Base-by-base conservation (phyloP, 2,113 vertebrate species). In the Calypte anna region DNA sequence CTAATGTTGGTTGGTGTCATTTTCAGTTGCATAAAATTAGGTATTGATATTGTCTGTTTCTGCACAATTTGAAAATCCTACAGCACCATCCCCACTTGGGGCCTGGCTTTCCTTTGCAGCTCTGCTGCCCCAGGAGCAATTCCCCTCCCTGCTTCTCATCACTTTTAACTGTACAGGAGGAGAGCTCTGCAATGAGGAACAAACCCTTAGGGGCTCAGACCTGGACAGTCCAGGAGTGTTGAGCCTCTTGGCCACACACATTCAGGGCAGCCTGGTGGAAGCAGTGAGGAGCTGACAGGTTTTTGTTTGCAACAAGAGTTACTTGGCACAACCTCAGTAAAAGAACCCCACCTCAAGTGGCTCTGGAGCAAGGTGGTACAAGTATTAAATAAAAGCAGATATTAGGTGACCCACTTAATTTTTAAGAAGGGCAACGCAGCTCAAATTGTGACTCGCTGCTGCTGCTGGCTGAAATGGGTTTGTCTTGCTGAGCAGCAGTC, bases 201-300 rank as follows among this genome's bases (percentile, higher is more conserved):
- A 50, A 38, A 53, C 33, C 46, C 33, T 16, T 14, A 4, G 6
- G 44, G 7, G 38, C 28, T 69, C 73, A 31, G 61, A 6, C 15
- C 31, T 38, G 33, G 40, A 12, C 40, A 22, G 40, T 2, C 24
- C 55, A 5, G 5, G 31, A 6, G 44, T 3, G 24, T 0, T 6
- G 9, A 57, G 66, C 46, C 55, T 44, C 38, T 36, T 1, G 0
- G 1, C 58, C n/a, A 55, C 33, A 68, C 14, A 2, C 0, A 5
- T 48, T 28, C 40, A 36, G 53, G 63, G 64, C 28, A 14, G 0
- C 0, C 27, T 24, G 50, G 8, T 36, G 59, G 50, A 19, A n/a
- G 72, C 2, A 46, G 58, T 9, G 78, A 53, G 79, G 0, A 72
- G 57, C 30, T 70, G 30, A 21, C 15, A 36, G 66, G 38, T 14